Base-by-base conservation (phyloP, 1,140 invertebrate genomes). In the Trichomalopsis sarcophagae region DNA sequence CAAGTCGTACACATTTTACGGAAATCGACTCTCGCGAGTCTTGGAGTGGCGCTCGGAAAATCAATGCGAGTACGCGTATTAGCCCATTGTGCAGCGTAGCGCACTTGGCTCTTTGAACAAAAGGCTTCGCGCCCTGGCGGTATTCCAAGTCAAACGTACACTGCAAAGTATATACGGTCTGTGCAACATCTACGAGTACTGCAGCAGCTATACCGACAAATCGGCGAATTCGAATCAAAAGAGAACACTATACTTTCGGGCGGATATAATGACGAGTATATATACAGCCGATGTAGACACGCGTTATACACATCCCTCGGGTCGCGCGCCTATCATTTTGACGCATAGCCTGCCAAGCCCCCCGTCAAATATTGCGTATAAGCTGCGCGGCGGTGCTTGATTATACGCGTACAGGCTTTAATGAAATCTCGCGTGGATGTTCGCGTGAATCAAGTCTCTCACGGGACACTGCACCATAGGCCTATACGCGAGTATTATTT, bases 391-490 rank as follows among this genome's bases (percentile, higher is more conserved):
- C 27, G 80, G 80, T 17, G 73, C 62, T 71, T 81, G 79, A 81
- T 81, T 71, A 23, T 66, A 44, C 40, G 7, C 14, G 36, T 11
- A 9, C 55, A 14, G 13, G 47, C 36, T 73, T 73, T 81, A 81
- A 81, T 81, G 80, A 81, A 81, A 81, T 81, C 80, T 81, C 80
- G 44, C 80, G 44, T 44, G 27, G 17, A n/a, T 62, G 17, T 62
- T 21, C 17, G 50, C 62, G 40, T 74, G 74, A 55, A 81, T 73
- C 40, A 74, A 74, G n/a, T n/a, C 69, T 21, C 80, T 55, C 80
- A 1, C 11, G 80, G 69, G 80, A 74, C 33, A 36, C 40, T 55
- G 79, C 66, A 11, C 79, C 36, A 68, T n/a, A n/a, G 30, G 30
- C 30, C 2, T 71, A 30, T 21, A 13, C 23, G 11, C 74, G 11